Conservation (phyloP, 2,888 invertebrate species). For the Dromius quadrimaculatus region DNA sequence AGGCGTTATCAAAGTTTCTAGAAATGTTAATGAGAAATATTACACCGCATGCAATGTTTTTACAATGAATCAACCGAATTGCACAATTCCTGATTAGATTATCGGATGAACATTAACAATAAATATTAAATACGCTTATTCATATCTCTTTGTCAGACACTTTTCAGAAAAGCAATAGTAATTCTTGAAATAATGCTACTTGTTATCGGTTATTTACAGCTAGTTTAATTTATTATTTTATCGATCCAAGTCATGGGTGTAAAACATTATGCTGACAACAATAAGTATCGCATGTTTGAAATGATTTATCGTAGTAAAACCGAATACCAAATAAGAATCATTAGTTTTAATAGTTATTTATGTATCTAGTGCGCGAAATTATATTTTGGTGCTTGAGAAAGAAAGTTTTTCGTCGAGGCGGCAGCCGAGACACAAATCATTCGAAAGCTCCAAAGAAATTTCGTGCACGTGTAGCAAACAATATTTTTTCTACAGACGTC, state of each 20-base stretch:
- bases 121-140: slow-evolving; percentile 18
- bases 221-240: slow-evolving; percentile 22
- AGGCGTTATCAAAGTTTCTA: slow-evolving; percentile 11
- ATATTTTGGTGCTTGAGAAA: too few relatives aligned
- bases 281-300: too few relatives aligned
- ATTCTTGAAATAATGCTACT: slow-evolving; percentile 11
- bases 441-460: too few relatives aligned
- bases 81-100: slow-evolving; percentile 21
- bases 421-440: too few relatives aligned
- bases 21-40: slow-evolving; percentile 26
- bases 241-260: slow-evolving; percentile 7
- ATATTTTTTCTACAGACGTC: too few relatives aligned
- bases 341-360: too few relatives aligned
- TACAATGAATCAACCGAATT: slow-evolving; percentile 31
- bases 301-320: too few relatives aligned
- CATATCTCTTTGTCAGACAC: background rate
- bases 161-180: slow-evolving; percentile 8
- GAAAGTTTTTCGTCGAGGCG: too few relatives aligned
- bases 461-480: too few relatives aligned
- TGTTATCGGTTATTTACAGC: slow-evolving; percentile 24
- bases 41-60: background rate
- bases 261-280: slow-evolving; percentile 6
- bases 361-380: too few relatives aligned
- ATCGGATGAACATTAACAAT: slow-evolving; percentile 8
- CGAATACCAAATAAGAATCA: too few relatives aligned